Percentiles rank a stretch among this genome's conserved stretches.
Evolutionary conservation across 53 echinoderm and acorn worm genomes (phyloP).

Genomic region (Arbacia lixula): DNA sequence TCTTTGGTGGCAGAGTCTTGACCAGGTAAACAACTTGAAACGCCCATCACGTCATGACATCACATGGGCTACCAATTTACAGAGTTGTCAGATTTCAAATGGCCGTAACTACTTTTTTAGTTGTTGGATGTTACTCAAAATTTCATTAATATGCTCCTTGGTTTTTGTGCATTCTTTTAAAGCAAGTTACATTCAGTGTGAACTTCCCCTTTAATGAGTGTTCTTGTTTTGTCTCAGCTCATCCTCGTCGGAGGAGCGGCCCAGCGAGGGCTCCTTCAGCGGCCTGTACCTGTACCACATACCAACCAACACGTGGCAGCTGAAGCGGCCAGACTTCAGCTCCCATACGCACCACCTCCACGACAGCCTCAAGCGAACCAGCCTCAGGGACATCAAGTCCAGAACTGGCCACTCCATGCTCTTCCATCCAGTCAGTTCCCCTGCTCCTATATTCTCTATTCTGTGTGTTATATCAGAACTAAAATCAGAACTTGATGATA

Average conservation of each 20-base stretch:
- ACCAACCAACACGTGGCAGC: conserved; percentile 96
- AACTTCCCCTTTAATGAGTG: not conserved
- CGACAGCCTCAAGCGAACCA: not conserved
- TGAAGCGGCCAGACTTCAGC: conserved; percentile 71
- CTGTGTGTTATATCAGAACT: too few relatives aligned
- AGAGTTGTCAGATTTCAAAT: too few relatives aligned
- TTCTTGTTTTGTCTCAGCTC: conserved; percentile 10
- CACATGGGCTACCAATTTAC: too few relatives aligned
- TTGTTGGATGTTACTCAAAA: not conserved
- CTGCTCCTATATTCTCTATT: too few relatives aligned
- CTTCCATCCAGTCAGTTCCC: conserved; percentile 87
- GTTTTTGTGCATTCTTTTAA: not conserved
- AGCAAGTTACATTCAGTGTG: not conserved
- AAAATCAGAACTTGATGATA: too few relatives aligned
- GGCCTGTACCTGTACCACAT: conserved; percentile 96
- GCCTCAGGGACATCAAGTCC: conserved; percentile 76
- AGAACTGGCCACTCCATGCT: conserved; percentile 99
- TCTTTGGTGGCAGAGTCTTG: conserved; percentile 95
- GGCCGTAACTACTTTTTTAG: not conserved
- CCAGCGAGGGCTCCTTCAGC: conserved; percentile 85
- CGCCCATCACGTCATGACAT: too few relatives aligned
- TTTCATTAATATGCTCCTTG: not conserved
- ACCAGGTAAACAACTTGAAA: conserved; percentile 81
- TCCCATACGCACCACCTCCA: conserved; percentile 30
- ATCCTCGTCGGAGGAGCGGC: conserved; percentile 81